Base-by-base conservation (phyloP, 2,113 vertebrate genomes). In the Microcebus griseorufus region DNA sequence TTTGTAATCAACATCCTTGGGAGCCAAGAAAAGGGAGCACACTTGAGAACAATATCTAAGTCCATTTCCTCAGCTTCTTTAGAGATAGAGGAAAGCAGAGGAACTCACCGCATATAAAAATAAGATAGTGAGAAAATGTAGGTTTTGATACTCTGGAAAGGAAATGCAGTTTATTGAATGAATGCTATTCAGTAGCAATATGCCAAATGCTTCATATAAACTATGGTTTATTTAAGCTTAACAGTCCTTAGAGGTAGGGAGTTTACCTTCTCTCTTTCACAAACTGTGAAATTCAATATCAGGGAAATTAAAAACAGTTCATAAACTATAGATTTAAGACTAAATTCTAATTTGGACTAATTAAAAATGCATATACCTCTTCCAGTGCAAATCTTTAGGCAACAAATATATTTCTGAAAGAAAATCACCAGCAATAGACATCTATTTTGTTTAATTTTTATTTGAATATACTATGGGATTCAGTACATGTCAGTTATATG, bases 211-310 rank as follows among this genome's bases (percentile, higher is more conserved):
- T 51, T 90, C 51, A 75, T 6, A 45, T 22, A 84, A 58, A 70
- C 78, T 67, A 42, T 67, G 25, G 53, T 48, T 51, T 60, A 76
- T n/a, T 64, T 95, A 75, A n/a, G 9, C 3, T 51, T 76, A 90
- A 62, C 1, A 25, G 45, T 86, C 7, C 5, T 97, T 22, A 51
- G 10, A 73, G 18, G 3, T 5, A 67, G 23, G 16, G 22, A 12
- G 10, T n/a, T 69, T 67, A 75, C 14, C 39, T 83, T 53, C 18
- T 5, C n/a, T 22, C 9, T 73, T 90, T 88, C n/a, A 55, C 27
- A 58, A 88, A 88, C 25, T 58, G 6, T 51, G 45, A 93, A 93
- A 70, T 69, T 93, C 17, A 92, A 88, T 45, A 83, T 88, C 65
- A 90, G 29, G 86, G 34, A 90, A 80, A 80, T 90, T 34, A 78